Evolutionary conservation across 2,888 invertebrate species (phyloP), one percentile per base, ranked within the genome.

Genomic region (Cremastobaeus sp.): DNA sequence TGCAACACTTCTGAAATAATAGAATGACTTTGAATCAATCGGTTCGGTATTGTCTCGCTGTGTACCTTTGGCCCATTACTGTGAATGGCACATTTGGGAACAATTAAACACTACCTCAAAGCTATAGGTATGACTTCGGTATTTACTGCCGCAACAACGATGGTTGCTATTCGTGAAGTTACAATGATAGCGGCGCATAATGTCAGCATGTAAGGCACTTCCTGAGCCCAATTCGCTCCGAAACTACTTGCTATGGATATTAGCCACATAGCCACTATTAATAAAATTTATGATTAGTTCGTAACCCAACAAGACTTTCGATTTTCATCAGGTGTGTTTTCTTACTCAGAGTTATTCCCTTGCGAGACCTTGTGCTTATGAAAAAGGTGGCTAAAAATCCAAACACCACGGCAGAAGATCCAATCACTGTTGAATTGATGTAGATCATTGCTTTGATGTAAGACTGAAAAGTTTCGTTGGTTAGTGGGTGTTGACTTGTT

Each of bases 371-470:
- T 1, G 80, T 78, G 18, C 77, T 82, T 5, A 75, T 70, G 18
- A 83, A 14, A 15, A 79, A 68, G 32, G 74, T 73, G 18, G 76
- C 74, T 9, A 87, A 62, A 70, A 86, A 85, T 0, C 82, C 81
- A 48, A 84, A 81, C 4, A 75, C n/a, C 3, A 86, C 84, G 0
- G 85, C 82, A 0, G 85, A 83, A 0, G 79, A 47, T 0, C 86
- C 86, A 48, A 87, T 87, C n/a, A 83, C 79, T 15, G 85, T 83
- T 1, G 87, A 86, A 73, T 86, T 87, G 12, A 81, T 73, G 68
- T 85, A 87, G 18, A 87, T 70, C 3, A 71, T 69, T 1, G 82
- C 72, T 48, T 79, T 80, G 32, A 86, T 78, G 35, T 55, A 62
- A 76, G 86, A 84, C 87, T 87, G 77, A 30, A 82, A 77, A 47